Percentiles rank a stretch among this genome's conserved stretches.
Evolutionary conservation across 1,140 invertebrate genomes (phyloP).

Genomic region (Piezodorus guildinii): DNA sequence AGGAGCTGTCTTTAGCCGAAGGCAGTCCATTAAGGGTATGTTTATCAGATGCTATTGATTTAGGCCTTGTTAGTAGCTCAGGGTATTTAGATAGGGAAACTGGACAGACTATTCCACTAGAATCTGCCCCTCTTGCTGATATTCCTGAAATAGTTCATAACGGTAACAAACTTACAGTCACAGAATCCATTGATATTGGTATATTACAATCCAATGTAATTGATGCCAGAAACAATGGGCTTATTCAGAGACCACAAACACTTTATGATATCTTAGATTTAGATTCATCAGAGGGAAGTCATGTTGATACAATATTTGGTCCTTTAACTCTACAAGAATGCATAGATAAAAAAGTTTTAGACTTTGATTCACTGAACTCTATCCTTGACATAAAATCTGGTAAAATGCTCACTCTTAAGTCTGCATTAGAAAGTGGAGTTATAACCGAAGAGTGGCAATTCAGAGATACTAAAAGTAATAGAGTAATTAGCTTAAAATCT

Average conservation of each 20-base stretch:
- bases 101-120: conserved; percentile 34
- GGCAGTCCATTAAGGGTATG: conserved; percentile 40
- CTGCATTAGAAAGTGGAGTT: conserved; percentile 68
- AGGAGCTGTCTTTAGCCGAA: conserved; percentile 75
- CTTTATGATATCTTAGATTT: conserved; percentile 76
- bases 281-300: conserved; percentile 63
- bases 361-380: conserved; percentile 40
- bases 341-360: conserved; percentile 31
- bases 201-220: conserved; percentile 47
- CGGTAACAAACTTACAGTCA: conserved; percentile 66
- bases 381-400: conserved; percentile 66
- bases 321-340: conserved; percentile 35
- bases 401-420: conserved; percentile 67
- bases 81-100: conserved; percentile 59
- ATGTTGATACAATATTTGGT: conserved; percentile 44
- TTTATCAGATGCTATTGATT: conserved; percentile 39
- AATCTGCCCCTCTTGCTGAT: background rate
- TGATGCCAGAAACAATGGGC: conserved; percentile 50
- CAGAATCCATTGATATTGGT: conserved; percentile 61
- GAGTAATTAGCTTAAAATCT: conserved; percentile 51
- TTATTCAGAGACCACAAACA: conserved; percentile 79
- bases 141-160: conserved; percentile 64
- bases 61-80: conserved; percentile 30
- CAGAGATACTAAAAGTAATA: conserved; percentile 54
- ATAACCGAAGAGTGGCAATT: conserved; percentile 62